Conservation (phyloP, 2,797 vertebrate species). For the Halcyon leucocephala region DNA sequence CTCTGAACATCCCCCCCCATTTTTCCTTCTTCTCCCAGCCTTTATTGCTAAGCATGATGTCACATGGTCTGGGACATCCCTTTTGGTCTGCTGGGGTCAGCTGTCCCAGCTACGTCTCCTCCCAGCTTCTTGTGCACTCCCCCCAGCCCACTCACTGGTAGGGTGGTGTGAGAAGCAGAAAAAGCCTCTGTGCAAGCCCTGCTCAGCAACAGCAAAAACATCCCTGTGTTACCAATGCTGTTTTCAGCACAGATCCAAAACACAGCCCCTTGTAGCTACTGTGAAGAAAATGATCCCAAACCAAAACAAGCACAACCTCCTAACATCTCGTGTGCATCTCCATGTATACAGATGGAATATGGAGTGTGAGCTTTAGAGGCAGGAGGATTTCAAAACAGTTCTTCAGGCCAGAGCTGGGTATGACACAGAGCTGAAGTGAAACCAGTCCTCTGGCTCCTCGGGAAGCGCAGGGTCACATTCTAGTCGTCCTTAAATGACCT, state of each 20-base stretch:
- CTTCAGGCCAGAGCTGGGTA: neutral
- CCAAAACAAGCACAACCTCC: neutral
- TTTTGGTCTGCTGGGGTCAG: neutral
- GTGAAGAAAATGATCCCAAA: neutral
- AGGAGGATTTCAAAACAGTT: constrained; percentile 32
- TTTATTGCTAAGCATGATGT: neutral
- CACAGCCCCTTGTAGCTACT: neutral
- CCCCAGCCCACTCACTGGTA: neutral
- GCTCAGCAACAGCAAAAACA: neutral
- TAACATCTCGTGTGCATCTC: fast-evolving
- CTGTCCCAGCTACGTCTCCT: neutral
- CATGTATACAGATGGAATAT: neutral
- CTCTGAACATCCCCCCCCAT: neutral
- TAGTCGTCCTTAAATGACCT: constrained; percentile 48
- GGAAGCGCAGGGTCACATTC: constrained; percentile 57
- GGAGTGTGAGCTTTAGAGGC: neutral
- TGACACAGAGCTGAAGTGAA: constrained; percentile 40
- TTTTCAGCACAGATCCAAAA: neutral
- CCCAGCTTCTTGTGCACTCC: too few relatives aligned
- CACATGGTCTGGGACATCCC: neutral
- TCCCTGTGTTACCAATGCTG: neutral
- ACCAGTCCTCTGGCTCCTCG: constrained; percentile 12
- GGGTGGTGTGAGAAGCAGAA: neutral
- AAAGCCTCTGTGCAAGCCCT: neutral
- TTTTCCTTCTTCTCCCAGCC: neutral